phyloP scores from a whole-genome alignment of 53 echinoderm and acorn worm species.

The Hippasteria phrygiana region DNA sequence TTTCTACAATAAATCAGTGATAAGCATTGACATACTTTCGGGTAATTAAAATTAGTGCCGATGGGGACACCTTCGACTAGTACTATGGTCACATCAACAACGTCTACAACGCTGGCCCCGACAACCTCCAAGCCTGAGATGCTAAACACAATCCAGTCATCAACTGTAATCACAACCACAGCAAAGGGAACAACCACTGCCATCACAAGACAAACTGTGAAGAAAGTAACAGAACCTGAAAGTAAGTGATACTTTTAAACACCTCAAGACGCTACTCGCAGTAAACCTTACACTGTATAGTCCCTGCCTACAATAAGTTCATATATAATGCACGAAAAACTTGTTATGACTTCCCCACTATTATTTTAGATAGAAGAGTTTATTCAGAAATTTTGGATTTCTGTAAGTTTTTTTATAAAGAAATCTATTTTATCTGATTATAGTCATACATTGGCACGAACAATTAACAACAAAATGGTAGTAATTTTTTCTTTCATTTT shows the following conservation, averaged over 20 bases:
- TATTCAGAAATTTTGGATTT: too few species aligned
- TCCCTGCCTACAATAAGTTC: too few species aligned
- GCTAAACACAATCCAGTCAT: not conserved
- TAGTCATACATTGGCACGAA: too few species aligned
- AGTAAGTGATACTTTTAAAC: not conserved
- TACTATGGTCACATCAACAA: conserved; percentile 7
- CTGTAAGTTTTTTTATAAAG: too few species aligned
- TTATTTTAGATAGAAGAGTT: too few species aligned
- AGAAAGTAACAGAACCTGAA: conserved; percentile 45
- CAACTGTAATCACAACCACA: conserved; percentile 29
- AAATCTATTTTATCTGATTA: too few species aligned
- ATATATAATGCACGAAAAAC: too few species aligned
- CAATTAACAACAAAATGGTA: too few species aligned
- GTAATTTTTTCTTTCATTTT: not conserved
- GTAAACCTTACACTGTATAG: too few species aligned
- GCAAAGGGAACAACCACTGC: conserved; percentile 18
- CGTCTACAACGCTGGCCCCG: conserved; percentile 7
- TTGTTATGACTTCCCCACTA: too few species aligned
- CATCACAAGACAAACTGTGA: conserved; percentile 34
- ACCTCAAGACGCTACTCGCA: too few species aligned
- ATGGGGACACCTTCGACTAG: conserved; percentile 26
- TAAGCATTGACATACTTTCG: not conserved
- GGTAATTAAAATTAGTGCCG: conserved; percentile 6
- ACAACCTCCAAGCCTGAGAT: conserved; percentile 11
- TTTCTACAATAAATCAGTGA: too few species aligned